Evolutionary conservation across 2,797 vertebrate species (phyloP).

Genomic region (Gorsachius magnificus): DNA sequence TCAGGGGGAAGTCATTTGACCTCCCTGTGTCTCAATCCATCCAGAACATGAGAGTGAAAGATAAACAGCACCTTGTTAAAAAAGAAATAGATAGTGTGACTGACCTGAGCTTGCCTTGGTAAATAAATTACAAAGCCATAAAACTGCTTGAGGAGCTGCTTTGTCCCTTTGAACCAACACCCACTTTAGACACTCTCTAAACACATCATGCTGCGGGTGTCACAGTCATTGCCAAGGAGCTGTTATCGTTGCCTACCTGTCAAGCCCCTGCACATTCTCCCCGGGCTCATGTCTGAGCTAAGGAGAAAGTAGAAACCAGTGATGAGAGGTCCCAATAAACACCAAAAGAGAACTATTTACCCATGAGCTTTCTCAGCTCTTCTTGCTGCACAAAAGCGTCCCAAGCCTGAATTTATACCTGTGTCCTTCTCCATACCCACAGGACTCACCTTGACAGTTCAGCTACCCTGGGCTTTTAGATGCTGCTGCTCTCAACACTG

Average conservation of each 20-base stretch:
- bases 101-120: constrained; percentile 50
- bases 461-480: background rate
- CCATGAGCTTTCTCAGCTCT: background rate
- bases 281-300: background rate
- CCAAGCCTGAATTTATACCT: background rate
- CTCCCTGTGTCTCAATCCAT: constrained; percentile 41
- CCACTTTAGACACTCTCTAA: background rate
- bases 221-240: accelerated
- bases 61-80: constrained; percentile 57
- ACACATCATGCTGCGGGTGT: background rate
- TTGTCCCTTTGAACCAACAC: constrained; percentile 30
- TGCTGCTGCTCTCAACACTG: background rate
- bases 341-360: background rate
- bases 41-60: constrained; percentile 49
- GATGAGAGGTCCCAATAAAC: background rate
- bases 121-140: constrained; percentile 64
- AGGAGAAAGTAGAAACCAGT: background rate
- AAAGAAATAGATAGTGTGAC: constrained; percentile 49
- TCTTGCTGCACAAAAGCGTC: background rate
- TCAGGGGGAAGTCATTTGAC: constrained; percentile 8
- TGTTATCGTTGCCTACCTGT: background rate
- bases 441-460: background rate
- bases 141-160: constrained; percentile 34
- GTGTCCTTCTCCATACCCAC: background rate
- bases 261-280: background rate